These are phyloP conservation scores for Labrus mixtus DNA, from an alignment of 2,113 vertebrate species.

Conservation along the genomic window DNA sequence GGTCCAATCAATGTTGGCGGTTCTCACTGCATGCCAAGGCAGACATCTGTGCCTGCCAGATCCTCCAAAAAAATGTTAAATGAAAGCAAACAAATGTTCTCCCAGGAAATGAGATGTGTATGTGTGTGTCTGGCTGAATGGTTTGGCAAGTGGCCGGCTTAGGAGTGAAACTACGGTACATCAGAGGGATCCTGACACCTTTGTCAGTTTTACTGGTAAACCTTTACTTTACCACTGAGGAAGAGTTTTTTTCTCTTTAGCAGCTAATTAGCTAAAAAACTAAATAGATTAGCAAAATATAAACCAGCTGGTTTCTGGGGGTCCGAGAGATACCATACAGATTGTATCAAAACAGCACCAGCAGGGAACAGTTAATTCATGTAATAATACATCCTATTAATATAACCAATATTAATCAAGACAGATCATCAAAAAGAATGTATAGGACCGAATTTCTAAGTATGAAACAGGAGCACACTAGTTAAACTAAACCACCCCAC, in stretches of 20 bases:
- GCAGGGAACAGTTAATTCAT: too few relatives aligned
- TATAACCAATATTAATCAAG: too few relatives aligned
- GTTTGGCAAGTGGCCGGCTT: conserved; percentile 25
- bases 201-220: background rate
- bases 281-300: background rate
- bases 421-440: too few relatives aligned
- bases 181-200: conserved; percentile 17
- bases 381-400: too few relatives aligned
- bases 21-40: conserved; percentile 45
- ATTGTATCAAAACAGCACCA: too few relatives aligned
- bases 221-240: background rate
- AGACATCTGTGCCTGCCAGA: conserved; percentile 60
- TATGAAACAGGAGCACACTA: too few relatives aligned
- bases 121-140: conserved; percentile 25
- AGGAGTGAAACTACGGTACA: conserved; percentile 32
- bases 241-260: background rate
- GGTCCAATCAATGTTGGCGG: conserved; percentile 55
- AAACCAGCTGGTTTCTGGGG: background rate
- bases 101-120: conserved; percentile 37
- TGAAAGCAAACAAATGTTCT: conserved; percentile 67
- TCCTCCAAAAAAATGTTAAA: conserved; percentile 51
- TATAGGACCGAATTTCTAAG: too few relatives aligned
- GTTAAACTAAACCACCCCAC: too few relatives aligned
- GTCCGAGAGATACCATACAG: conserved; percentile 4
- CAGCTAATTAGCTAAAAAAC: conserved; percentile 12